phyloP scores from a whole-genome alignment of 2,113 vertebrate genomes.

The Perca flavescens region DNA sequence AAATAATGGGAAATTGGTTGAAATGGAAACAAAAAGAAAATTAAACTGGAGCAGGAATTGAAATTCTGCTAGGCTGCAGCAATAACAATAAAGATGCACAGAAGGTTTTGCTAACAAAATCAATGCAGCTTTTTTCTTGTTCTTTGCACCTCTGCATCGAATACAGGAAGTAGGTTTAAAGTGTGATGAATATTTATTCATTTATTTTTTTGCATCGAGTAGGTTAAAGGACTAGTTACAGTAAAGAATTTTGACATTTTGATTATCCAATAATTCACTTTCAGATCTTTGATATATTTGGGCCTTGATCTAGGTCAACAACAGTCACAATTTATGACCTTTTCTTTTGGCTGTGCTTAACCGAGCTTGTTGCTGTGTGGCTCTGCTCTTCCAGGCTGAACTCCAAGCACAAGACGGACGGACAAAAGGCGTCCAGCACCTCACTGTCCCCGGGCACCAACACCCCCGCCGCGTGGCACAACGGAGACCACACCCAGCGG shows the following conservation, averaged over 20 bases:
- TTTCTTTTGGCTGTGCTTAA: background rate
- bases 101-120: background rate
- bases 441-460: conserved; percentile 86
- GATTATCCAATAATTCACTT: background rate
- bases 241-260: background rate
- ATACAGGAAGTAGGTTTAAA: too few species aligned
- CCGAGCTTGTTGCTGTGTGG: background rate
- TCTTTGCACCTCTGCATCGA: background rate
- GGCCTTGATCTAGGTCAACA: background rate
- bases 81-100: background rate
- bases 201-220: background rate
- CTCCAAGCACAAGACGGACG: conserved; percentile 88
- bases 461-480: conserved; percentile 90
- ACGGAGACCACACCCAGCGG: conserved; percentile 90
- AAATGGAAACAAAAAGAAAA: background rate
- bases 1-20: background rate
- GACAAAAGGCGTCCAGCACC: conserved; percentile 85
- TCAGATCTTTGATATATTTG: background rate
- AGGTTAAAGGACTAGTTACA: background rate
- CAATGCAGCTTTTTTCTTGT: background rate
- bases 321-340: background rate
- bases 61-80: background rate
- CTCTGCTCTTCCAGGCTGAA: conserved; percentile 77
- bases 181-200: background rate
- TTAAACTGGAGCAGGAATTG: background rate